phyloP scores from a whole-genome alignment of 2,113 vertebrate genomes.

The Agapornis roseicollis region DNA sequence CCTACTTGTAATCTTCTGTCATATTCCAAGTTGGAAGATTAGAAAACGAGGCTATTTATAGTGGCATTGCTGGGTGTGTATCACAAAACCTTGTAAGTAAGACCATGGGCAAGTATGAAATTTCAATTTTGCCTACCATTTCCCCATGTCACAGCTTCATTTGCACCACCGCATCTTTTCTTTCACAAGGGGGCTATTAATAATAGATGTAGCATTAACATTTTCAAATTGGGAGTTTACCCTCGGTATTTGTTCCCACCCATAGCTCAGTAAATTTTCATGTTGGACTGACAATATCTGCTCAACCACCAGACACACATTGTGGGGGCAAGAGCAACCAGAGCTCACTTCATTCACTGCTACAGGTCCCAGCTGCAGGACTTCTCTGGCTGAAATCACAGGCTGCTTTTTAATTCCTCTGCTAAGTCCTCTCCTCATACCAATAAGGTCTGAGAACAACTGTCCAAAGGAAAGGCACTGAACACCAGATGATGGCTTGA shows the following conservation, averaged over 20 bases:
- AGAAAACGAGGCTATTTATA: slow-evolving; percentile 60
- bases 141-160: not conserved
- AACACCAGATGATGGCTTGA: not conserved
- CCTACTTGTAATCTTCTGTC: slow-evolving; percentile 46
- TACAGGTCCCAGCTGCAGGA: not conserved
- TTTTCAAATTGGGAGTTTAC: not conserved
- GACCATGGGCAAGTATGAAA: not conserved
- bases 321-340: not conserved
- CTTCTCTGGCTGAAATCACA: not conserved
- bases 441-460: not conserved
- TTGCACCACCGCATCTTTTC: not conserved
- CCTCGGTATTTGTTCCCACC: not conserved
- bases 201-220: not conserved
- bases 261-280: not conserved
- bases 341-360: not conserved
- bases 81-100: slow-evolving; percentile 38
- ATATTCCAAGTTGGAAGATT: slow-evolving; percentile 29
- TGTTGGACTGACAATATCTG: not conserved
- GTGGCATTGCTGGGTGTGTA: slow-evolving; percentile 4
- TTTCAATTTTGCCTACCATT: slow-evolving; percentile 27
- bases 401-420: not conserved
- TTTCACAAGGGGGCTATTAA: not conserved
- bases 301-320: not conserved
- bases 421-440: not conserved
- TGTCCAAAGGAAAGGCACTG: not conserved